phyloP scores from a whole-genome alignment of 1,140 invertebrate species.

The Sycophaga agraensis region DNA sequence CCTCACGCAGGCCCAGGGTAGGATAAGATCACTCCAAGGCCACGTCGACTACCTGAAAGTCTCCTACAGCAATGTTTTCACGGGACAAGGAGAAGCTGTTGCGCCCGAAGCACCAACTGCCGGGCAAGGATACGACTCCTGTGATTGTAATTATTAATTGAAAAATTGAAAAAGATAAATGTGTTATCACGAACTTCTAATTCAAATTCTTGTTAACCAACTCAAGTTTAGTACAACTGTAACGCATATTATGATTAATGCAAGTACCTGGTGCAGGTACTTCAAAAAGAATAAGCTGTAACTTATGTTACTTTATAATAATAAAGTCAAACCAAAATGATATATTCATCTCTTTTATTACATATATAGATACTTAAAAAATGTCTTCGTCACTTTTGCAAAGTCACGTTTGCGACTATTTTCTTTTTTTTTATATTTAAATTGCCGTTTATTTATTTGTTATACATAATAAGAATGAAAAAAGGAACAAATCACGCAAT shows the following conservation, averaged over 20 bases:
- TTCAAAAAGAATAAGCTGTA: no score
- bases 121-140: slow-evolving; percentile 44
- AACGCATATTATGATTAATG: background rate
- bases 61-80: slow-evolving; percentile 56
- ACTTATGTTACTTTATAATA: no score
- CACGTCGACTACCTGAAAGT: slow-evolving; percentile 66
- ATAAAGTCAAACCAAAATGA: no score
- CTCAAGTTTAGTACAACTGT: background rate
- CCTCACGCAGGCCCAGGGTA: slow-evolving; percentile 67
- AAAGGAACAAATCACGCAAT: slow-evolving; percentile 26
- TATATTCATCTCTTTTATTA: slow-evolving; percentile 27
- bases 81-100: background rate
- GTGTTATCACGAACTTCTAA: background rate
- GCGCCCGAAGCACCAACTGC: slow-evolving; percentile 13
- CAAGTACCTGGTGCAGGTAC: no score
- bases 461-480: slow-evolving; percentile 17
- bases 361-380: slow-evolving; percentile 36
- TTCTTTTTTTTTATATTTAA: slow-evolving; percentile 2
- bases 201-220: background rate
- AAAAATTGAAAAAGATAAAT: background rate
- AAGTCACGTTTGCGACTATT: slow-evolving; percentile 5
- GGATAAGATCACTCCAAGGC: slow-evolving; percentile 65
- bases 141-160: slow-evolving; percentile 46
- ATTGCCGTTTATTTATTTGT: slow-evolving; percentile 20
- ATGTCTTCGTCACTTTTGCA: slow-evolving; percentile 15